phyloP scores from a whole-genome alignment of 2,113 vertebrate genomes.

The Dromas ardeola region DNA sequence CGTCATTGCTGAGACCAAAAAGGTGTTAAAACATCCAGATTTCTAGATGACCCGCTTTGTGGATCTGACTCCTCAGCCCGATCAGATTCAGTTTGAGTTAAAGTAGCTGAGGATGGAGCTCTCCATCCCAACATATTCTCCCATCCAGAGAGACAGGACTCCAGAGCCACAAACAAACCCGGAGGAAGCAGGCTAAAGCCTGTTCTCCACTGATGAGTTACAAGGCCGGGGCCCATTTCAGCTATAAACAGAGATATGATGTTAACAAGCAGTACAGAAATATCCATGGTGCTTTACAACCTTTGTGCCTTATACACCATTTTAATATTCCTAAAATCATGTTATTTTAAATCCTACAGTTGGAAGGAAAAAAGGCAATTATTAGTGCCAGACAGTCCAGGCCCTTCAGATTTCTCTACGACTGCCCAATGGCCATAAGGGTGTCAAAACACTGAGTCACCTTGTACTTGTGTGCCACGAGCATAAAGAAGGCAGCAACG shows the following conservation, averaged over 20 bases:
- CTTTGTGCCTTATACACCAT: neutral
- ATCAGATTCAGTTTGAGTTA: neutral
- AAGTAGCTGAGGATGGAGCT: neutral
- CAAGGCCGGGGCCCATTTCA: neutral
- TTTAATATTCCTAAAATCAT: neutral
- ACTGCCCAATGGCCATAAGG: neutral
- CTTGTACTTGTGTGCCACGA: fast-evolving
- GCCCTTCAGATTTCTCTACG: neutral
- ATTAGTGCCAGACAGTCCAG: neutral
- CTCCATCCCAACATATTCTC: neutral
- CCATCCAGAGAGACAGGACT: neutral
- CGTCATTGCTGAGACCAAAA: neutral
- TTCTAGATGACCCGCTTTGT: neutral
- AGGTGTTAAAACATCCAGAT: neutral
- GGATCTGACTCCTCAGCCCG: neutral
- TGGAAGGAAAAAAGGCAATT: neutral
- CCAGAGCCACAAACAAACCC: neutral
- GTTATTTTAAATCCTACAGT: neutral
- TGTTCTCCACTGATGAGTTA: neutral
- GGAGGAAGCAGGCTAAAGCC: fast-evolving
- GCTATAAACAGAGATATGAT: neutral
- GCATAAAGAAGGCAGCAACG: neutral
- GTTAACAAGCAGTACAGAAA: neutral
- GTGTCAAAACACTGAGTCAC: neutral
- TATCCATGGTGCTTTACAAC: neutral